Conservation (phyloP, 2,113 vertebrate species). For the Laticauda colubrina region DNA sequence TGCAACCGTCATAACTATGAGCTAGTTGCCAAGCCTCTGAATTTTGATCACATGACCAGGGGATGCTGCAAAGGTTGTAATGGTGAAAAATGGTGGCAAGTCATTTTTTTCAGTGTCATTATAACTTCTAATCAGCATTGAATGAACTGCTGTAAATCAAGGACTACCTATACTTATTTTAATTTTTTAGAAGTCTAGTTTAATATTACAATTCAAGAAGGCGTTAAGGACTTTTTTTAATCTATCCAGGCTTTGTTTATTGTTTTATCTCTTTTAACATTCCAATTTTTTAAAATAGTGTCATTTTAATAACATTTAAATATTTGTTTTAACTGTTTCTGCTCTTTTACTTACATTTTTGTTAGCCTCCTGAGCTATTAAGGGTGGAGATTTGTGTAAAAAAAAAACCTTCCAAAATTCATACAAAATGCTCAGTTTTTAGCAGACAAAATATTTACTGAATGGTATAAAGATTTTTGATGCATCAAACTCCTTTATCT, state of each 20-base stretch:
- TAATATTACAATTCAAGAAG: neutral
- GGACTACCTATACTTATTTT: neutral
- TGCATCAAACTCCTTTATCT: slow-evolving; percentile 4
- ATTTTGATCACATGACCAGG: neutral
- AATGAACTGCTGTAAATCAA: neutral
- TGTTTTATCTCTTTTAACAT: neutral
- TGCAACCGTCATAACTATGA: neutral
- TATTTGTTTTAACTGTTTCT: neutral
- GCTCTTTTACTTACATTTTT: neutral
- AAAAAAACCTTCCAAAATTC: neutral
- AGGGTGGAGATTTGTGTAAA: neutral
- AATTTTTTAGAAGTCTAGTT: neutral
- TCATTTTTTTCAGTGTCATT: neutral
- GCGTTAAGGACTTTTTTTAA: neutral
- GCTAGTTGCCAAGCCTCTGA: neutral
- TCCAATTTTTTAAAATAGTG: neutral
- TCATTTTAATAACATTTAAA: neutral
- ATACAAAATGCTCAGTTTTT: slow-evolving; percentile 2
- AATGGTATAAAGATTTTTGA: slow-evolving; percentile 18
- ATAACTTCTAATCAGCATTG: neutral
- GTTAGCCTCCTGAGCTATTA: neutral
- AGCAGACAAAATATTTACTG: neutral
- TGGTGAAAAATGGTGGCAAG: neutral
- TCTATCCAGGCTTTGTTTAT: neutral
- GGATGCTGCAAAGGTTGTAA: neutral